Base-by-base conservation (phyloP, 2,888 invertebrate genomes). In the Rhabditoides inermis region DNA sequence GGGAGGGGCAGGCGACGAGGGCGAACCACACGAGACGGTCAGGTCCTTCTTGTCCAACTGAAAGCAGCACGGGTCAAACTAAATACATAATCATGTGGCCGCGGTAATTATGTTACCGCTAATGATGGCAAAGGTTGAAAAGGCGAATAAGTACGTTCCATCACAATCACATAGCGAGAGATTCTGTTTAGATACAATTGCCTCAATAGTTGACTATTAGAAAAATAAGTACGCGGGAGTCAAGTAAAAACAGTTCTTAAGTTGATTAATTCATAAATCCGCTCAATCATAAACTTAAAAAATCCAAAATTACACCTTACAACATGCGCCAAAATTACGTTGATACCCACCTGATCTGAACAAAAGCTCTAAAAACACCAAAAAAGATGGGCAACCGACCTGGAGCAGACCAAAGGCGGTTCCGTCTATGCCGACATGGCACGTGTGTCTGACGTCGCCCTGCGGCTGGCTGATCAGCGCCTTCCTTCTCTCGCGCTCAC, bases 371-470 rank as follows among this genome's bases (percentile, higher is more conserved):
- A 18, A 10, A 20, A 26, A 39, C 10, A 20, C 40, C 2, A n/a
- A n/a, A 2, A 10, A 2, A 18, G 20, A 20, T 15, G 2, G 7
- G 7, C 15, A 7, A 77, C 60, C 74, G 71, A 57, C 77, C 77
- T 63, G 78, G 76, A 98, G 85, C 78, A 98, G 91, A 2, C 95
- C 95, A 78, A 98, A 98, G 76, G 88, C 88, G 27, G 90, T 90
- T 0, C 95, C 95, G 78, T 98, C 95, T 40, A 91, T 82, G 0
- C 95, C 95, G 12, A 98, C 90, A 77, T 98, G 98, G 7, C 85
- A 85, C 0, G 91, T 95, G 77, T 98, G 98, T 73, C 91, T 88
- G 22, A 95, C 84, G 77, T 95, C 94, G 36, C 90, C 91, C 77
- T 94, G 91, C 0, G 98, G 95, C 56, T 88, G 86, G 45, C 92